A percentile compares a stretch with the other conserved stretches of the same genome.
Evolutionary conservation across 2,888 invertebrate species (phyloP).

Genomic region (Agrenia bidenticulata): DNA sequence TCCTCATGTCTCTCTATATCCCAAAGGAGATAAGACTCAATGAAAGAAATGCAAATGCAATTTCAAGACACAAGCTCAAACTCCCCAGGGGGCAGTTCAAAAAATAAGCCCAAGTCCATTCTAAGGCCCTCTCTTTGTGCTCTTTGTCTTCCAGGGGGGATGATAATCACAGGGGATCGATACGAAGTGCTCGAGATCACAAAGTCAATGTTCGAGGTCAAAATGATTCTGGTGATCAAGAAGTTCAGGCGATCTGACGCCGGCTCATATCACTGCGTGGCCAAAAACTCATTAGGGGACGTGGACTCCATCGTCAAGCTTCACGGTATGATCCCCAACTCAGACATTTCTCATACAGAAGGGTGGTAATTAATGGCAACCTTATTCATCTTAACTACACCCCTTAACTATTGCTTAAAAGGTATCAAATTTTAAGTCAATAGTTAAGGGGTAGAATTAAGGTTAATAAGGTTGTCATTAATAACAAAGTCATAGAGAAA

Average conservation of each 20-base stretch:
- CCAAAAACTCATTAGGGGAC: slow-evolving; percentile 83
- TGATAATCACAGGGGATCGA: slow-evolving; percentile 79
- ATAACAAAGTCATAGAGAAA: too few species aligned
- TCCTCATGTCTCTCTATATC: too few species aligned
- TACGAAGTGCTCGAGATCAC: slow-evolving; percentile 72
- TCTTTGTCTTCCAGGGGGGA: slow-evolving; percentile 57
- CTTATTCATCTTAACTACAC: slow-evolving; percentile 3
- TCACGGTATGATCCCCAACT: slow-evolving; percentile 68
- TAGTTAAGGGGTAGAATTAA: too few species aligned
- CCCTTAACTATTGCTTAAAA: background rate
- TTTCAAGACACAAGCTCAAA: background rate
- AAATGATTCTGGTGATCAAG: slow-evolving; percentile 76
- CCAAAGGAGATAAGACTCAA: background rate
- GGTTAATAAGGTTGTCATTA: too few species aligned
- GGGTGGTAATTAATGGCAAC: background rate
- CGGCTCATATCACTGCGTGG: slow-evolving; percentile 81
- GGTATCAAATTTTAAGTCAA: too few species aligned
- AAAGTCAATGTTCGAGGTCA: slow-evolving; percentile 76
- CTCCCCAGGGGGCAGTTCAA: slow-evolving; percentile 4
- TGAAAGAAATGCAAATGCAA: slow-evolving; percentile 17
- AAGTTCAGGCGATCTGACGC: slow-evolving; percentile 72
- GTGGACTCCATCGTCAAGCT: slow-evolving; percentile 83
- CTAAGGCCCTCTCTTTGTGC: too few species aligned
- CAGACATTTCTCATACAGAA: slow-evolving; percentile 36
- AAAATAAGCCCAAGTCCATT: too few species aligned